Conservation (phyloP, 2,113 vertebrate genomes). For the Pollachius pollachius region DNA sequence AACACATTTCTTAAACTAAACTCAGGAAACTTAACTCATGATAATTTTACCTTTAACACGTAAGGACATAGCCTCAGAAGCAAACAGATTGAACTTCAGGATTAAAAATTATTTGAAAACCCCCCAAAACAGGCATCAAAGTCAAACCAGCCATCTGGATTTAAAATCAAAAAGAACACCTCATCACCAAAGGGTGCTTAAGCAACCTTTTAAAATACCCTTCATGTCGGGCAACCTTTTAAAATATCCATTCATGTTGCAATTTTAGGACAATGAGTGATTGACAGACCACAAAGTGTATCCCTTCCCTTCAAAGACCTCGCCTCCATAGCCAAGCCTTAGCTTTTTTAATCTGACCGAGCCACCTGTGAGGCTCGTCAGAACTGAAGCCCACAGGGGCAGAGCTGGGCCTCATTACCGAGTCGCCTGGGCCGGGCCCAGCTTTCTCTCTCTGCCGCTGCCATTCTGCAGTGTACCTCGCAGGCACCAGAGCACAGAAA, state of each 20-base stretch:
- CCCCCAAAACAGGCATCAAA: constrained; percentile 19
- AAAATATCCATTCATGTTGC: constrained; percentile 52
- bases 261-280: constrained; percentile 64
- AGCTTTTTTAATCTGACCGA: constrained; percentile 70
- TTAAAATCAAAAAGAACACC: constrained; percentile 45
- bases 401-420: constrained; percentile 71
- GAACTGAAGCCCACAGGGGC: constrained; percentile 68
- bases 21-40: too few species aligned
- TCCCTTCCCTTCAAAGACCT: constrained; percentile 62
- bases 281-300: constrained; percentile 49
- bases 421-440: constrained; percentile 61
- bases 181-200: constrained; percentile 37
- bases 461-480: constrained; percentile 61
- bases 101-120: constrained; percentile 19
- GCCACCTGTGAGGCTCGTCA: constrained; percentile 73
- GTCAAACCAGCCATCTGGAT: constrained; percentile 39
- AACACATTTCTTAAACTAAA: too few species aligned
- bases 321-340: constrained; percentile 48
- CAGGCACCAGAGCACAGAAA: constrained; percentile 62
- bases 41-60: too few species aligned
- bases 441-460: constrained; percentile 55
- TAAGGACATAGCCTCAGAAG: too few species aligned
- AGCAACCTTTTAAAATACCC: constrained; percentile 45
- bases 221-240: constrained; percentile 37
- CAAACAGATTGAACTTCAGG: background rate